phyloP scores from a whole-genome alignment of 2,113 vertebrate genomes.

The Tyto alba region DNA sequence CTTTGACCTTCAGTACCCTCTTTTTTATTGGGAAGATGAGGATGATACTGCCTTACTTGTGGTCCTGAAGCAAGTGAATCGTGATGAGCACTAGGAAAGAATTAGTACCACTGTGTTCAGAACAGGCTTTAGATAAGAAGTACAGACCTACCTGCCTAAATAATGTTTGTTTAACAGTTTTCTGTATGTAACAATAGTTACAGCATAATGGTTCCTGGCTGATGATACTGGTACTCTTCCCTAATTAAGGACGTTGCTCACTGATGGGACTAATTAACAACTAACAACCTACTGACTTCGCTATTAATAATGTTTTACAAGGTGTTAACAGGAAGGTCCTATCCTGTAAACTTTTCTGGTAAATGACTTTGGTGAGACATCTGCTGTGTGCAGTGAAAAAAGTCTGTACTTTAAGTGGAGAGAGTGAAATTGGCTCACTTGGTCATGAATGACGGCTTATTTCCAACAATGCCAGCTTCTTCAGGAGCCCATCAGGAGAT shows the following conservation, averaged over 20 bases:
- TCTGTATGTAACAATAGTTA: background rate
- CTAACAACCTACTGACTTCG: background rate
- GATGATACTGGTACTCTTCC: background rate
- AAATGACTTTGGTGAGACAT: background rate
- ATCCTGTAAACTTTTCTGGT: background rate
- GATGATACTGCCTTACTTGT: background rate
- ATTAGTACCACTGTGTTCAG: background rate
- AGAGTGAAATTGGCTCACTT: background rate
- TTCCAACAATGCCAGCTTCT: background rate
- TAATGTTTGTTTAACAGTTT: background rate
- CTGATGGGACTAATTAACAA: background rate
- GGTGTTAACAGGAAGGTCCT: background rate
- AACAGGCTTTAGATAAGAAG: background rate
- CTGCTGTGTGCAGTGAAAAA: background rate
- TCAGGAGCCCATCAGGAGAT: background rate
- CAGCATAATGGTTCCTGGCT: background rate
- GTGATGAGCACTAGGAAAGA: background rate
- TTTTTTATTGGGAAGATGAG: background rate
- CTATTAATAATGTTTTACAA: background rate
- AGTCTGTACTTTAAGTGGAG: background rate
- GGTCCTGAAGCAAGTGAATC: background rate
- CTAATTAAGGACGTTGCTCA: background rate
- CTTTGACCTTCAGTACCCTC: background rate
- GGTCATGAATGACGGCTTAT: accelerated
- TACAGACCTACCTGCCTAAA: background rate